Evolutionary conservation across 2,888 invertebrate genomes (phyloP).

Genomic region (Invenusta paracnida): DNA sequence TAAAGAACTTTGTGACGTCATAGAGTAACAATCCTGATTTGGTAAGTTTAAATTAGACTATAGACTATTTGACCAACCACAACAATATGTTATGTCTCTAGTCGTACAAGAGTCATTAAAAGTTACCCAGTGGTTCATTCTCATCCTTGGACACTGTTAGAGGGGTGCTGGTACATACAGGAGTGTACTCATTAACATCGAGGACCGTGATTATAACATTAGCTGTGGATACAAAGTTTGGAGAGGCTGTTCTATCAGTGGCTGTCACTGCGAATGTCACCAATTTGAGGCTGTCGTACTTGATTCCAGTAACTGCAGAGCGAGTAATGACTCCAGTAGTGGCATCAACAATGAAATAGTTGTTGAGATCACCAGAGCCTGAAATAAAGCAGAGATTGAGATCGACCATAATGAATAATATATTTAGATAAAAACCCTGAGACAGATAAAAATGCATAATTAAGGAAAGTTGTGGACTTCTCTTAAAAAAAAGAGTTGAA

Average conservation of each 20-base stretch:
- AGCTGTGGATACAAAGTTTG: neutral
- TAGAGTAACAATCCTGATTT: too few relatives aligned
- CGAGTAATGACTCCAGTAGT: slow-evolving; percentile 22
- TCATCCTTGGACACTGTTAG: neutral
- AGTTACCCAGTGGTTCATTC: neutral
- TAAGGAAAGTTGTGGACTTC: neutral
- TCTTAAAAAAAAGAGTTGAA: neutral
- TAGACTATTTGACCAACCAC: too few relatives aligned
- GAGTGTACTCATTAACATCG: neutral
- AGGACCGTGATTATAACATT: neutral
- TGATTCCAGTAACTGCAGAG: neutral
- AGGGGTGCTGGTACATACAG: neutral
- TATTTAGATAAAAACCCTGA: too few relatives aligned
- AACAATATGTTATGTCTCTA: too few relatives aligned
- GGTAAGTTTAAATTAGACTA: too few relatives aligned
- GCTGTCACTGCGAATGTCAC: neutral
- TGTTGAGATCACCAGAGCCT: neutral
- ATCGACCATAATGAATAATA: too few relatives aligned
- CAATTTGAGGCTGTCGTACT: neutral
- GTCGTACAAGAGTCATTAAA: too few relatives aligned
- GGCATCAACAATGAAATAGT: neutral
- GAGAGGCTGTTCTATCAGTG: neutral
- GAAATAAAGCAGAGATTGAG: neutral
- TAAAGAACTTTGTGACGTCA: too few relatives aligned
- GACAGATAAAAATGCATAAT: neutral